Conservation (phyloP, 2,888 invertebrate species). For the Pharmacophagus antenor region DNA sequence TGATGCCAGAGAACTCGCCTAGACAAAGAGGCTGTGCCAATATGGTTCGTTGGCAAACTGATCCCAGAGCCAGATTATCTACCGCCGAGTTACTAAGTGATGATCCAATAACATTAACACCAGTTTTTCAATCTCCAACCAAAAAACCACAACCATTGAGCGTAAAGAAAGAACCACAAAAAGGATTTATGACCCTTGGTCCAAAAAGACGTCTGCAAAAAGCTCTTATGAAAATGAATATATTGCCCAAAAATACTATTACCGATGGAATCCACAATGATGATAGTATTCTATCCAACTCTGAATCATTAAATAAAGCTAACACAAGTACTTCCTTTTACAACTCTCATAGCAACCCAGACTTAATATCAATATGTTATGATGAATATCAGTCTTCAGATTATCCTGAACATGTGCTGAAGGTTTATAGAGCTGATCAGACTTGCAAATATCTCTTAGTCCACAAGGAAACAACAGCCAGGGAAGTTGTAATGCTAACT, state of each 20-base stretch:
- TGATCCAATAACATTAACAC: conserved; percentile 68
- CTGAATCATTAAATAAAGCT: conserved; percentile 78
- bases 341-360: conserved; percentile 94
- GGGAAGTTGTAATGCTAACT: conserved; percentile 97
- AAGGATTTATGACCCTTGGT: conserved; percentile 94
- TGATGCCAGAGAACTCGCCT: conserved; percentile 90
- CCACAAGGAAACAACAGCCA: conserved; percentile 94
- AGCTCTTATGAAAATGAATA: conserved; percentile 93
- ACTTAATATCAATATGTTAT: conserved; percentile 90
- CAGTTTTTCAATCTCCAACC: conserved; percentile 78
- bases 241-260: conserved; percentile 91
- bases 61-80: conserved; percentile 88
- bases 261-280: conserved; percentile 84
- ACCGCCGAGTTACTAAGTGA: conserved; percentile 86
- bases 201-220: conserved; percentile 91
- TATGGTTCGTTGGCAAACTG: conserved; percentile 84
- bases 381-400: conserved; percentile 90
- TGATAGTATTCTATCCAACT: conserved; percentile 82
- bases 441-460: conserved; percentile 98
- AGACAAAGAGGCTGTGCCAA: conserved; percentile 85
- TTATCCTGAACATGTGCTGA: conserved; percentile 97
- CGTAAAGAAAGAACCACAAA: conserved; percentile 83
- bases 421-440: conserved; percentile 97
- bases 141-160: conserved; percentile 79
- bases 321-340: conserved; percentile 81